These are phyloP conservation scores for Thamnophis sirtalis DNA, from an alignment of 2,113 vertebrate genomes.

Conservation along the genomic window DNA sequence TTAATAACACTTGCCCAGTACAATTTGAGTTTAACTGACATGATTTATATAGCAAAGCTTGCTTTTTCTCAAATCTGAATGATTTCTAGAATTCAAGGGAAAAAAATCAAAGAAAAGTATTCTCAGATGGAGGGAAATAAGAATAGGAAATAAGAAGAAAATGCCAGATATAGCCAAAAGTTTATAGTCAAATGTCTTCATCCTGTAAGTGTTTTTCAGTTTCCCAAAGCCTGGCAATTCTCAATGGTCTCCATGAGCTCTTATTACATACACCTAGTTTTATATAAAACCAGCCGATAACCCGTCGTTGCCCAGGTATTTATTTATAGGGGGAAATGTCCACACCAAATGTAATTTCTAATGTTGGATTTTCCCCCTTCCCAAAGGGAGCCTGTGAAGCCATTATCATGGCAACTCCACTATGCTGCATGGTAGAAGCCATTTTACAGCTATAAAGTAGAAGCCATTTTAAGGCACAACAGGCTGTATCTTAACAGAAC, in stretches of 20 bases:
- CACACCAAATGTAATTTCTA: too few species aligned
- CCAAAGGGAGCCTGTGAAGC: too few species aligned
- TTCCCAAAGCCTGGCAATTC: not conserved
- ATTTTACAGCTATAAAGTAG: too few species aligned
- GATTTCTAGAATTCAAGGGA: not conserved
- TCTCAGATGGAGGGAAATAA: not conserved
- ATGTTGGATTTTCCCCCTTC: too few species aligned
- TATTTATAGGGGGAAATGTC: too few species aligned
- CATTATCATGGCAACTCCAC: too few species aligned
- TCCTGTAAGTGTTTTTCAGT: not conserved
- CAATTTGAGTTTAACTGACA: not conserved
- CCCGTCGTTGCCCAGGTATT: too few species aligned
- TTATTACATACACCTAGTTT: not conserved
- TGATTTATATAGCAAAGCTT: not conserved
- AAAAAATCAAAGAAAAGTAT: not conserved
- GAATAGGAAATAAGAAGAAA: not conserved
- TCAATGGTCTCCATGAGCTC: not conserved
- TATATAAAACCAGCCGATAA: not conserved
- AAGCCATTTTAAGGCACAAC: too few species aligned
- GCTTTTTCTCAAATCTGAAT: not conserved
- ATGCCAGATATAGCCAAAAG: not conserved
- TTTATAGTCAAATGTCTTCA: not conserved
- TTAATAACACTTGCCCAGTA: not conserved
- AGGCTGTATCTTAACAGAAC: too few species aligned
- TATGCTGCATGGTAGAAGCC: too few species aligned